phyloP scores from a whole-genome alignment of 1,140 invertebrate genomes.

The Anagrus nilaparvatae region DNA sequence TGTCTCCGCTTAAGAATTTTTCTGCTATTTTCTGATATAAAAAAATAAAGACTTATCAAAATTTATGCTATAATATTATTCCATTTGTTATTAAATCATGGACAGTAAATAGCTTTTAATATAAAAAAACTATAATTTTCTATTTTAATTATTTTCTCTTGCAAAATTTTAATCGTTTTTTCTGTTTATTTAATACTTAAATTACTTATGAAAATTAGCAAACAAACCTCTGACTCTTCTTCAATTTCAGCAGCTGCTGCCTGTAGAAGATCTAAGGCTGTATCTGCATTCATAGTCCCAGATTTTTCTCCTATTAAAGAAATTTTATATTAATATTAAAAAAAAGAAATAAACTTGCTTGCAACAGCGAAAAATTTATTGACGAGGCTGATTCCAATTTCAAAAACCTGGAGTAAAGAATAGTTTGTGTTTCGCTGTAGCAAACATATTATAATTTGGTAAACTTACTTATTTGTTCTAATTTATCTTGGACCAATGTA shows the following conservation, averaged over 20 bases:
- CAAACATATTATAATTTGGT: no score
- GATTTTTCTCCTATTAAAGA: constrained; percentile 51
- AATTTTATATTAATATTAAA: constrained; percentile 6
- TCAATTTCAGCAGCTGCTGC: constrained; percentile 77
- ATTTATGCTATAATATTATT: neutral
- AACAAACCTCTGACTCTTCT: constrained; percentile 67
- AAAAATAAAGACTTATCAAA: constrained; percentile 12
- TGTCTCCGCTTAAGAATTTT: constrained; percentile 61
- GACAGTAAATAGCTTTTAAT: neutral
- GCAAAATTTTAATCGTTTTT: constrained; percentile 4
- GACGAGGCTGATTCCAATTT: no score
- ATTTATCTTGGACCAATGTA: constrained; percentile 55
- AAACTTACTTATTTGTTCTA: constrained; percentile 54
- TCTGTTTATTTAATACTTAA: no score
- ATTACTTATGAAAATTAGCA: no score
- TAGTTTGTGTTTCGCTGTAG: no score
- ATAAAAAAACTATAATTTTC: neutral
- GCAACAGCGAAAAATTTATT: no score
- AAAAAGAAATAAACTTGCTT: no score
- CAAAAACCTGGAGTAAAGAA: no score
- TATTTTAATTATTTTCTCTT: no score
- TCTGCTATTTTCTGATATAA: constrained; percentile 51
- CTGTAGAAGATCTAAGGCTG: constrained; percentile 72
- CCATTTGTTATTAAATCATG: neutral
- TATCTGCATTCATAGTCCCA: constrained; percentile 64